A percentile compares a stretch with the other conserved stretches of the same genome.
Conservation (phyloP, 1,140 invertebrate species). For the Tetramorium alpestre region DNA sequence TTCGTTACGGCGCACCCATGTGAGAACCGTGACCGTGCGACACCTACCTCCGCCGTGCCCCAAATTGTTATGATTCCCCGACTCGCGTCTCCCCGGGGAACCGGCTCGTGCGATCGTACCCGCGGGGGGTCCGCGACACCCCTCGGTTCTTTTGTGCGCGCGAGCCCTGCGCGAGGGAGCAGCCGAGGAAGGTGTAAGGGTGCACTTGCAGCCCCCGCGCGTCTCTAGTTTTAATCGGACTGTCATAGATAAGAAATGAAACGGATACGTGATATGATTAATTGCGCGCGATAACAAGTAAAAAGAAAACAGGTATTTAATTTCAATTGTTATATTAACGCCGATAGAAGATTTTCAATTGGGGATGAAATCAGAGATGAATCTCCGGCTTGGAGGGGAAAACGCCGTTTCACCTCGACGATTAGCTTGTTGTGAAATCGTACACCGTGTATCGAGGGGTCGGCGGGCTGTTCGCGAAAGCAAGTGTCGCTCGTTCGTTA, state of each 20-base stretch:
- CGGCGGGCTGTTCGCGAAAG: conserved; percentile 13
- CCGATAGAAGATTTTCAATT: neutral
- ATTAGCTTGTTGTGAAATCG: conserved; percentile 78
- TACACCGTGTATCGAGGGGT: conserved; percentile 52
- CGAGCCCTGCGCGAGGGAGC: neutral
- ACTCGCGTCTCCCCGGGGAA: conserved; percentile 68
- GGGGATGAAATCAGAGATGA: neutral
- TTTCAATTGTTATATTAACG: neutral
- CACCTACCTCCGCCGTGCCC: conserved; percentile 73
- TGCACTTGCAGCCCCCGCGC: neutral
- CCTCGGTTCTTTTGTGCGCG: conserved; percentile 43
- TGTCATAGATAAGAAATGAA: neutral
- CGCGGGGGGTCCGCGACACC: conserved; percentile 30
- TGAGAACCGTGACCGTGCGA: conserved; percentile 75
- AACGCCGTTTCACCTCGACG: conserved; percentile 21
- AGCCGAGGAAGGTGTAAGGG: neutral
- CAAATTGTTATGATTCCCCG: conserved; percentile 76
- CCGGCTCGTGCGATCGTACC: conserved; percentile 68
- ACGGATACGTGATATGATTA: conserved; percentile 2
- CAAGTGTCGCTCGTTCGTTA: conserved; percentile 65
- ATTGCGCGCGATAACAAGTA: neutral
- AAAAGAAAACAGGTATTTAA: neutral
- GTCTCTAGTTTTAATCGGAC: conserved; percentile 10
- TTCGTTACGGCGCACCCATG: conserved; percentile 71
- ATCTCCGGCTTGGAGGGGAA: neutral